Evolutionary conservation across 1,140 invertebrate species (phyloP).

Genomic region (Apis cerana): DNA sequence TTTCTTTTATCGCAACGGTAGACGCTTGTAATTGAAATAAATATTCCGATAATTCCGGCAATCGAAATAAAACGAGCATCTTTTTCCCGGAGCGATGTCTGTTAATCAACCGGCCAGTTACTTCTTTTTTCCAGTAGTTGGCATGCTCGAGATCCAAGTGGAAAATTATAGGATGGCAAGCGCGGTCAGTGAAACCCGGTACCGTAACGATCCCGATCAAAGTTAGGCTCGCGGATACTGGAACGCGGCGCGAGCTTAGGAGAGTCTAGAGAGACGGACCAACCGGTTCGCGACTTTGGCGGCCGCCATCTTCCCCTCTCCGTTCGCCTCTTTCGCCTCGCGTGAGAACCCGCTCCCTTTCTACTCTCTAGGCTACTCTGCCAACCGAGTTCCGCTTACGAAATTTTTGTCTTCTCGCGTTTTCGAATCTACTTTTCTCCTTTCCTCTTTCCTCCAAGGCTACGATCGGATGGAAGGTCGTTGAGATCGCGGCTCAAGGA

Average conservation of each 20-base stretch:
- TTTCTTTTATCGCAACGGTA: too few relatives aligned
- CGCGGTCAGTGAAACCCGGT: conserved; percentile 27
- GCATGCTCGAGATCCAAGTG: neutral
- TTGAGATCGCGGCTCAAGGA: neutral
- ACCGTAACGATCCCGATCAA: conserved; percentile 40
- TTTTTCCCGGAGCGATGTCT: too few relatives aligned
- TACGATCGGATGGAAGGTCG: neutral
- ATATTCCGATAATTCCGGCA: too few relatives aligned
- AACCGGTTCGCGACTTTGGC: conserved; percentile 79
- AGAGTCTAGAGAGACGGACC: conserved; percentile 70
- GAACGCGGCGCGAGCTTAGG: conserved; percentile 63
- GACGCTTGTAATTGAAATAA: too few relatives aligned
- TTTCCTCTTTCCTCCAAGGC: neutral
- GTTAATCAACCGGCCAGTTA: neutral
- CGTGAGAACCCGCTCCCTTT: conserved; percentile 73
- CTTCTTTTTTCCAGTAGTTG: neutral
- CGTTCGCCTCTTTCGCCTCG: conserved; percentile 72
- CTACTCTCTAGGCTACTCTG: conserved; percentile 49
- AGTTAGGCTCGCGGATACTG: conserved; percentile 46
- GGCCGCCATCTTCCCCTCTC: conserved; percentile 77
- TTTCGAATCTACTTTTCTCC: conserved; percentile 36
- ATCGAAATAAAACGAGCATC: too few relatives aligned
- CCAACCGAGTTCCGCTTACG: conserved; percentile 64
- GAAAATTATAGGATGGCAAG: conserved; percentile 23
- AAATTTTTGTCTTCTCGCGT: too few relatives aligned